Base-by-base conservation (phyloP, 92 coral and sea anemone species). In the Zoanthus gigantus region DNA sequence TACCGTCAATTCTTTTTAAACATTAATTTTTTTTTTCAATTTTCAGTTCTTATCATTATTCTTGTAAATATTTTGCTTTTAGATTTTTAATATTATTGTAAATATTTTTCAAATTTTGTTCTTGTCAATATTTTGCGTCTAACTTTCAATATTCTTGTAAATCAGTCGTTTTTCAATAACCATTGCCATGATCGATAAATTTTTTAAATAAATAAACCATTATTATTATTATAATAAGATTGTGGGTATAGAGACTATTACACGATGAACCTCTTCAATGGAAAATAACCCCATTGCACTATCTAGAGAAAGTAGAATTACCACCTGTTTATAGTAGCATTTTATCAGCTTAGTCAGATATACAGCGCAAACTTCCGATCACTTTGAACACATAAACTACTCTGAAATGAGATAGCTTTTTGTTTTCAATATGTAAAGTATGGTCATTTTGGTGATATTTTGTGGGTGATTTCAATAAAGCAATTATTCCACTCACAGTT, bases 361-460 rank as follows among this genome's bases (percentile, higher is more conserved):
- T 77, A 77, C 67, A 54, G 69, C 12, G 48, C 67, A 77, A 53
- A 54, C 68, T 30, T 54, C 68, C 69, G 23, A 76, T 53, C 65
- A 76, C n/a, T 53, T 18, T 71, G 76, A 71, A 71, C 34, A 76
- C 65, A 76, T 50, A 10, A 76, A 76, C 37, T 76, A 30, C 79
- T 74, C 44, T 74, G 79, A 74, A 74, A 74, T 74, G 79, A 74
- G 79, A 74, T 74, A 74, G 79, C 79, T 74, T 74, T 74, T 74
- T 74, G 79, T 74, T 74, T 74, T 74, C 6, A 74, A 74, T 46
- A 48, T 74, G 15, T 28, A 47, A 74, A 74, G 79, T 74, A 6
- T 74, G 79, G 79, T 74, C 60, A 74, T 74, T 74, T 74, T 74
- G 60, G 44, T 74, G 79, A 74, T 74, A 74, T 74, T 74, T 28